Base-by-base conservation (phyloP, 2,888 invertebrate genomes). In the Caenorhabditis sp. region DNA sequence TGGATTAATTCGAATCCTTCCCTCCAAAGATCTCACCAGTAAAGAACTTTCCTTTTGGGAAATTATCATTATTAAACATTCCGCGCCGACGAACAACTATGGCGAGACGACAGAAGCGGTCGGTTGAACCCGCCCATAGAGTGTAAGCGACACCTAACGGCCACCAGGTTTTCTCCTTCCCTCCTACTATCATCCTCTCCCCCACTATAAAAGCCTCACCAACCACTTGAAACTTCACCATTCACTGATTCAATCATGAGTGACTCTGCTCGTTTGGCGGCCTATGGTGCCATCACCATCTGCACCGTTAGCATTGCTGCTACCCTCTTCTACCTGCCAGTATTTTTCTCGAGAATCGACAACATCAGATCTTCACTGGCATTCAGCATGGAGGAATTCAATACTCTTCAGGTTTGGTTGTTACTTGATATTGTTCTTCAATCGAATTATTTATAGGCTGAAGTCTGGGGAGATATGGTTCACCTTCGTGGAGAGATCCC, bases 381-480 rank as follows among this genome's bases (percentile, higher is more conserved):
- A 35, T 73, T 81, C 69, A 84, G 73, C 58, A 87, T 87, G 84
- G 84, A 85, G 58, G 87, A 87, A 75, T 87, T 87, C 68, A 87
- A 87, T 51, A 81, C 79, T 51, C 82, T 87, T 80, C 87, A 87
- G 84, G 87, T 87, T 58, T 26, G 66, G n/a, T n/a, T 51, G 22
- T 16, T 51, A 56, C 19, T 73, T 58, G 28, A 38, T 31, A 28
- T 56, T 49, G 35, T 10, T 44, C 28, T 8, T 12, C 2, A 28
- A 24, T 16, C 26, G 19, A 54, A 74, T 74, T 69, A n/a, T 19
- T 69, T 72, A 79, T 49, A 87, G 86, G 85, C 86, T 28, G 85
- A 87, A 72, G 85, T 87, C 66, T 87, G 87, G 87, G 83, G 85
- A 28, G 82, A 85, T 19, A 80, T 87, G 82, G 77, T 82, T 38